These are phyloP conservation scores for Sceloporus tristichus DNA, from an alignment of 2,113 vertebrate species.

Conservation along the genomic window DNA sequence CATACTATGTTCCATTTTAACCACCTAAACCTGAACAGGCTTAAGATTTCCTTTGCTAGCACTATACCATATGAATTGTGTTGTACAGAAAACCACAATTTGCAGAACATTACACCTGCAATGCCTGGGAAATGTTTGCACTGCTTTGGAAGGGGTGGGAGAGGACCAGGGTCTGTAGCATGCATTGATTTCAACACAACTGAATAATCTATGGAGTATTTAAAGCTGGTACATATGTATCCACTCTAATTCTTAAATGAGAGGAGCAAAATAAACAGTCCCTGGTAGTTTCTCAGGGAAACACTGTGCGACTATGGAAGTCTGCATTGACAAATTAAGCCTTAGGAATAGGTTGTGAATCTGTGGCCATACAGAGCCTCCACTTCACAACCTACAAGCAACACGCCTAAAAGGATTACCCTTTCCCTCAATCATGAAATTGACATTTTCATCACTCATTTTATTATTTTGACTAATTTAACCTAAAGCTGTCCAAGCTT, in stretches of 20 bases:
- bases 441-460: constrained; percentile 26
- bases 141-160: neutral
- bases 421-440: constrained; percentile 5
- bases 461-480: constrained; percentile 36
- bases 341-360: constrained; percentile 18
- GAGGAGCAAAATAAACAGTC: neutral
- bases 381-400: neutral
- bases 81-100: neutral
- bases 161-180: neutral
- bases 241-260: neutral
- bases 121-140: neutral
- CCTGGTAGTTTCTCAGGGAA: neutral
- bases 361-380: neutral
- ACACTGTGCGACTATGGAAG: neutral
- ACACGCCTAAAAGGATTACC: neutral
- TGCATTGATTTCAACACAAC: neutral
- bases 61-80: too few species aligned
- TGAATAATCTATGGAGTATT: neutral
- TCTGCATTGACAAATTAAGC: neutral
- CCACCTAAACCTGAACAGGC: neutral
- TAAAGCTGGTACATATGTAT: neutral
- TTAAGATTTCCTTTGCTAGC: neutral
- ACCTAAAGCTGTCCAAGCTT: constrained; percentile 16
- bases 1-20: neutral
- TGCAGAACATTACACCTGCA: neutral